Base-by-base conservation (phyloP, 2,113 vertebrate species). In the Lepus americanus region DNA sequence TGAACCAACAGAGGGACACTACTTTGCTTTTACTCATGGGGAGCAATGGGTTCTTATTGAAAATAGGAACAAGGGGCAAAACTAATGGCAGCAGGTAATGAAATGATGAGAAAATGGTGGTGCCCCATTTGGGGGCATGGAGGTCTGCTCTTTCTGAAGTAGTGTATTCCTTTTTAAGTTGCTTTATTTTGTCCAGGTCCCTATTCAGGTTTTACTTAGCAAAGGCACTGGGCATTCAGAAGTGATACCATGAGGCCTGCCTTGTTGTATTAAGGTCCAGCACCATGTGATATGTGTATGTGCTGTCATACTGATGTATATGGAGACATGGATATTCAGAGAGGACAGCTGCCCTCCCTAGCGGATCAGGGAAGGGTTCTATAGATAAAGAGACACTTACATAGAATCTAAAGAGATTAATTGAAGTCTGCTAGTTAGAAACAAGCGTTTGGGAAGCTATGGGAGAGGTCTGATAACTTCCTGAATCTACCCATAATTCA, bases 41-140 rank as follows among this genome's bases (percentile, higher is more conserved):
- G 91, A 96, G 85, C 86, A 91, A 64, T 84, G 82, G 33, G 93
- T 95, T 92, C 90, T 94, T 81, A 92, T 63, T 97, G 64, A 88
- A 92, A 94, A 81, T 31, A 78, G 33, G 73, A 74, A 44, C 51
- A 72, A 80, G 44, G 61, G 49, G 49, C 61, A 76, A 92, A 84
- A 89, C 36, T 36, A 8, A 63, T 61, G 29, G 19, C 78, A 27
- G 66, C 23, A 10, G 31, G 31, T 3, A 66, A 72, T 44, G 77
- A 39, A 55, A 10, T 17, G 74, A 17, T 11, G 39, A 39, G 53
- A 59, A 39, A 12, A 39, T 22, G 20, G 12, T 3, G 11, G 9
- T 19, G 17, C 61, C 67, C 12, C 23, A 14, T n/a, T 53, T 9
- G 13, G 53, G 49, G 63, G 7, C 63, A n/a, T 29, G 55, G 67